These are phyloP conservation scores for Coenonympha arcania DNA, from an alignment of 2,888 invertebrate species.

Conservation along the genomic window DNA sequence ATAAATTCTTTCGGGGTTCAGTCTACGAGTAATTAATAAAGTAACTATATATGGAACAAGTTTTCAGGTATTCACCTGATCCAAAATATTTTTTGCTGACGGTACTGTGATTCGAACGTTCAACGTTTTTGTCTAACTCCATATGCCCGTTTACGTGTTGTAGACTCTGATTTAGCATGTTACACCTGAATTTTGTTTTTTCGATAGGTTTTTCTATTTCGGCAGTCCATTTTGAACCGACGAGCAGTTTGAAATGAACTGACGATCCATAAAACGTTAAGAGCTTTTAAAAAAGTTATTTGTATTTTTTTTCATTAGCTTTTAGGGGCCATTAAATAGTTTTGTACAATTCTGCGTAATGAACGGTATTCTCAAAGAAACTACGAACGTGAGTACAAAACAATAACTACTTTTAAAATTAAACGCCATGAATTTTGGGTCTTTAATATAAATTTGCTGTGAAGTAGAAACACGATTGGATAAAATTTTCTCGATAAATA, in stretches of 20 bases:
- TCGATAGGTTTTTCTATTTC: conserved; percentile 23
- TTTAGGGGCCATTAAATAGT: conserved; percentile 14
- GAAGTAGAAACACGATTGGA: too few relatives aligned
- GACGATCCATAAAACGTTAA: conserved; percentile 23
- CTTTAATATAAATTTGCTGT: too few relatives aligned
- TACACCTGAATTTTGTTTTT: conserved; percentile 41
- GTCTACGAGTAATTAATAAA: too few relatives aligned
- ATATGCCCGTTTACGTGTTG: conserved; percentile 35
- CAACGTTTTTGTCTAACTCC: conserved; percentile 54
- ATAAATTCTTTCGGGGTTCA: background rate
- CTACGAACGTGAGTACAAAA: background rate
- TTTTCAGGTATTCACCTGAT: background rate
- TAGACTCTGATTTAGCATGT: conserved; percentile 55
- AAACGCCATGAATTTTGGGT: too few relatives aligned
- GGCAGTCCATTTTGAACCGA: conserved; percentile 16
- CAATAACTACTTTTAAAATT: too few relatives aligned
- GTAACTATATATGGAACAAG: too few relatives aligned
- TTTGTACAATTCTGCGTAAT: conserved; percentile 1
- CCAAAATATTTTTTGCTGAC: background rate
- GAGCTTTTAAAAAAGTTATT: conserved; percentile 21
- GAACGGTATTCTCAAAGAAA: background rate
- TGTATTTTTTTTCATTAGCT: conserved; percentile 24
- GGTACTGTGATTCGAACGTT: conserved; percentile 35
- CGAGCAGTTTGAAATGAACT: conserved; percentile 20
- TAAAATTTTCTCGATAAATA: too few relatives aligned